Evolutionary conservation across 1,140 invertebrate genomes (phyloP), one percentile per base, ranked within the genome.

Genomic region (Zaprionus kolodkinae): DNA sequence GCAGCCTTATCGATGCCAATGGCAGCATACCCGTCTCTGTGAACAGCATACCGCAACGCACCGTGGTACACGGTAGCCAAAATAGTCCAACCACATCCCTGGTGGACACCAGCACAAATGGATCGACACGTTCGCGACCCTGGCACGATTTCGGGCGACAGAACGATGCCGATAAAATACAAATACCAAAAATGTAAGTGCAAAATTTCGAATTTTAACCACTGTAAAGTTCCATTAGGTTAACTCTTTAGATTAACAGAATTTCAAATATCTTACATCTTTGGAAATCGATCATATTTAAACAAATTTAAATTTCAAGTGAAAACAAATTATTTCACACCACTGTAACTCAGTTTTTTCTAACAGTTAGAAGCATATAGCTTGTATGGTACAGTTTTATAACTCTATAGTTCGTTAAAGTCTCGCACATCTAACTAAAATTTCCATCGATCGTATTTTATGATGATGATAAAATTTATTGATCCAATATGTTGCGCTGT

Each of bases 161-260:
- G 91, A 97, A 97, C 90, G 97, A 98, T 93, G 96, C 97, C 61
- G 97, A 98, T 93, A 98, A 98, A 95, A 97, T 99, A 81, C 97
- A 98, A 94, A 99, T 99, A 95, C 97, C 97, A 93, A 99, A 99
- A 97, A 94, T 98, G 98, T 99, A 94, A 97, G 97, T 97, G 17
- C 1, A 5, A 25, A 25, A 50, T 15, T 21, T 1, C 2, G 15
- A 6, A 9, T 3, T 45, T 9, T 3, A 6, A 10, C 40, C 40
- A 45, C n/a, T 45, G 40, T 35, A 9, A 7, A 30, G 27, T 35
- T 35, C 1, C 0, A 1, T 35, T 35, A 35, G 6, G 0, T 4
- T 35, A 35, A 10, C 6, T 35, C 33, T 35, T 35, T 10, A 40
- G 38, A n/a, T 30, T 5, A 4, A 6, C 1, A 30, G 27, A 4